These are phyloP conservation scores for Clunio marinus DNA, from an alignment of 2,888 invertebrate species.

Conservation along the genomic window DNA sequence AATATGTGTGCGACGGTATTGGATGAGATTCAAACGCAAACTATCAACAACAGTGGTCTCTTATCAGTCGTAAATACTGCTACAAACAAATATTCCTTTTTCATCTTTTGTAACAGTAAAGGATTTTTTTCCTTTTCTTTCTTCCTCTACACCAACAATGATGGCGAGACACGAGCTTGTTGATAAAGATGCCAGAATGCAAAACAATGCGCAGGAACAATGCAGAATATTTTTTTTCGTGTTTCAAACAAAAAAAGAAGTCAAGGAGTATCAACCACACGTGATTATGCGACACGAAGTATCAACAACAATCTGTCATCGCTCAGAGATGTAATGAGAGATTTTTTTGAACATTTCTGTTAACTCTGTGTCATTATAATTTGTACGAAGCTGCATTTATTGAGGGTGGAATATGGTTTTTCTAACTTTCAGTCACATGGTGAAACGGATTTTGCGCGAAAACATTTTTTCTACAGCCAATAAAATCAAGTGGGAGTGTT, in stretches of 20 bases:
- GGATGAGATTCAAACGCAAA: constrained; percentile 9
- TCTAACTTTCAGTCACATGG: neutral
- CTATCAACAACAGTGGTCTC: constrained; percentile 23
- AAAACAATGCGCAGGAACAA: constrained; percentile 39
- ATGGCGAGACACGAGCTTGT: constrained; percentile 5
- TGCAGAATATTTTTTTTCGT: constrained; percentile 18
- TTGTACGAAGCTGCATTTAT: neutral
- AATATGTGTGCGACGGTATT: constrained; percentile 14
- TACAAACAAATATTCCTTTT: constrained; percentile 34
- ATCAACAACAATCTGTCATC: constrained; percentile 14
- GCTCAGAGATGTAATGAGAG: constrained; percentile 26
- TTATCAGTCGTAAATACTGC: constrained; percentile 35
- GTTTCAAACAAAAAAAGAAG: neutral
- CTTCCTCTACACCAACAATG: constrained; percentile 17
- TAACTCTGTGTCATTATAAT: no score
- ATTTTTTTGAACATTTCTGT: no score
- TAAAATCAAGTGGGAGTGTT: constrained; percentile 7
- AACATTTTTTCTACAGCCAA: constrained; percentile 22
- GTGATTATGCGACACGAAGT: constrained; percentile 20
- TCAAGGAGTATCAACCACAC: constrained; percentile 18
- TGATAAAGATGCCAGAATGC: constrained; percentile 4
- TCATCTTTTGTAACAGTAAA: constrained; percentile 26
- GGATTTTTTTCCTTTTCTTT: constrained; percentile 30
- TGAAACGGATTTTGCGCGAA: constrained; percentile 2
- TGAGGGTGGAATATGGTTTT: neutral